Conservation (phyloP, 2,113 vertebrate genomes). For the Sminthopsis crassicaudata region DNA sequence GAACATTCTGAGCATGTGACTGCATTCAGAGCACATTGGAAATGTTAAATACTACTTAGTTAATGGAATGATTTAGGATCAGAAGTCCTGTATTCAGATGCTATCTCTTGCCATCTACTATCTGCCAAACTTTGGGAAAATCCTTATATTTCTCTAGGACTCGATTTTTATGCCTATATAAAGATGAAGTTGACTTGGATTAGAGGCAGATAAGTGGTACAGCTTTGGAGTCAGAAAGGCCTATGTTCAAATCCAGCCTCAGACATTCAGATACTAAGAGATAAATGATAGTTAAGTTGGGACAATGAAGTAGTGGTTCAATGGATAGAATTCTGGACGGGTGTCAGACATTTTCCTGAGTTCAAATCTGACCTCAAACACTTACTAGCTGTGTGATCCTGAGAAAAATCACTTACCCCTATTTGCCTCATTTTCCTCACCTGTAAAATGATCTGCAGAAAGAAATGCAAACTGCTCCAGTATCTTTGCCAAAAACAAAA, state of each 20-base stretch:
- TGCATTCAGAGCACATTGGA: background rate
- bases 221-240: background rate
- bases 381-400: background rate
- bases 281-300: background rate
- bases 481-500: background rate
- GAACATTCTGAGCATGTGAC: background rate
- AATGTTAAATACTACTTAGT: background rate
- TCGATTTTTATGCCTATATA: background rate
- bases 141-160: background rate
- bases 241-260: background rate
- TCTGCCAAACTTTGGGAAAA: background rate
- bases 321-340: background rate
- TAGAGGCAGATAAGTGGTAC: background rate
- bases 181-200: background rate
- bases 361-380: background rate
- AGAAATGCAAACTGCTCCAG: background rate
- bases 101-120: background rate
- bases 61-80: background rate
- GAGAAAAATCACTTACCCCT: background rate
- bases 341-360: background rate
- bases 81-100: background rate
- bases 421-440: background rate
- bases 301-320: background rate
- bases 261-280: background rate
- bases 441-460: background rate